Percentiles rank a stretch among this genome's conserved stretches.
These are phyloP conservation scores for Mactra quadrangularis DNA, from an alignment of 1,140 invertebrate species.

Conservation along the genomic window DNA sequence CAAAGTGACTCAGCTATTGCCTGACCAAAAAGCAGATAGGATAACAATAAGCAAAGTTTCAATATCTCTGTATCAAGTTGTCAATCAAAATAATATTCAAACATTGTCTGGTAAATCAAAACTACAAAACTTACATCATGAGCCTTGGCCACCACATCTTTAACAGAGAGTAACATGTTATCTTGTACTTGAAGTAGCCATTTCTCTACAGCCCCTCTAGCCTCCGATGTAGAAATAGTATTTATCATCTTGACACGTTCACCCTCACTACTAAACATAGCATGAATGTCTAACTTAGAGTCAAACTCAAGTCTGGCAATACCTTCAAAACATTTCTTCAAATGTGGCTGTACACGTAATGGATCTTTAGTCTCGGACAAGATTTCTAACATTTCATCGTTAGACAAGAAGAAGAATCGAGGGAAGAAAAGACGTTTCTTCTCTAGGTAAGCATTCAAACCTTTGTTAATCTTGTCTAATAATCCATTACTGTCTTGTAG, in stretches of 20 bases:
- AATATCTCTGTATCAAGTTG: no score
- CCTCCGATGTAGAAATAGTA: conserved; percentile 82
- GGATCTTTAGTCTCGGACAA: conserved; percentile 85
- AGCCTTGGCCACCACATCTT: conserved; percentile 80
- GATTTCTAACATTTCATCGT: conserved; percentile 85
- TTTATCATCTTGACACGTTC: conserved; percentile 81
- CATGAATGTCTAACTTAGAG: conserved; percentile 81
- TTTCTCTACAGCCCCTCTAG: conserved; percentile 84
- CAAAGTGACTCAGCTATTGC: no score
- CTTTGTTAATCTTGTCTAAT: conserved; percentile 84
- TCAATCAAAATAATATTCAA: no score
- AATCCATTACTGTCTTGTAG: conserved; percentile 82
- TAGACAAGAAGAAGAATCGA: conserved; percentile 84
- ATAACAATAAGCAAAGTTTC: no score
- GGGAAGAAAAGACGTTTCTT: conserved; percentile 85
- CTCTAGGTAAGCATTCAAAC: conserved; percentile 84
- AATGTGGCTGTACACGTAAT: conserved; percentile 83
- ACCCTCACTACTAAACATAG: conserved; percentile 84
- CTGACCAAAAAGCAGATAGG: no score
- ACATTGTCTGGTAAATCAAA: no score
- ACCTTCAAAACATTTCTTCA: conserved; percentile 85
- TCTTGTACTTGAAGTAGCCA: conserved; percentile 84
- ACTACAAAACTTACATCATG: conserved; percentile 73
- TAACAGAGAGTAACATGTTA: conserved; percentile 82
- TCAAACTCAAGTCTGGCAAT: conserved; percentile 84